Percentiles rank a stretch among this genome's conserved stretches.
Evolutionary conservation across 2,797 vertebrate genomes (phyloP).

Genomic region (Mormyrops boulengeri): DNA sequence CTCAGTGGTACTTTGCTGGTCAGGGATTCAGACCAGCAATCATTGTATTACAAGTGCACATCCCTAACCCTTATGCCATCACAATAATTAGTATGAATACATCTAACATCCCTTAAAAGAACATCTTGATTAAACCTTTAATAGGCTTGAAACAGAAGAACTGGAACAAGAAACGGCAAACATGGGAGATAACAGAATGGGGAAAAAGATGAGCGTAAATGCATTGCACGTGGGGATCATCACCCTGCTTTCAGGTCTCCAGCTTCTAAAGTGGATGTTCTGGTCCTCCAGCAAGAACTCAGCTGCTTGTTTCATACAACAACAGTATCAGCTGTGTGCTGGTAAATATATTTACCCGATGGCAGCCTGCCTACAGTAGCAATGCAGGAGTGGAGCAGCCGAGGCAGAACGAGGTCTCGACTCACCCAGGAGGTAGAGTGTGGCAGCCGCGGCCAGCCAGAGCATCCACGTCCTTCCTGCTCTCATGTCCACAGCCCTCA

Average conservation of each 20-base stretch:
- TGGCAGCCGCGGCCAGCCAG: constrained; percentile 37
- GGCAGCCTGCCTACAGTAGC: not conserved
- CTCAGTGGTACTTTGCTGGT: too few relatives aligned
- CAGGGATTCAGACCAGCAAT: not conserved
- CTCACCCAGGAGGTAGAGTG: constrained; percentile 55
- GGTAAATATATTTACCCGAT: not conserved
- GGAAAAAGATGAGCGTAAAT: not conserved
- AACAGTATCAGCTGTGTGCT: not conserved
- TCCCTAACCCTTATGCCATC: not conserved
- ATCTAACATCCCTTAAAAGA: not conserved
- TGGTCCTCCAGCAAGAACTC: not conserved
- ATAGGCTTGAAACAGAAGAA: not conserved
- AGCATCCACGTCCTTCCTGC: constrained; percentile 40
- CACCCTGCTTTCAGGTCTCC: not conserved
- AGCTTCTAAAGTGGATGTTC: not conserved
- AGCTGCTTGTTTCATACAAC: not conserved
- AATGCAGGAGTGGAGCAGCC: not conserved
- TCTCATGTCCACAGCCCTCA: constrained; percentile 64
- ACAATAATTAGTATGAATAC: not conserved
- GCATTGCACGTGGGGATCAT: not conserved
- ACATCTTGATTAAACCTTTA: not conserved
- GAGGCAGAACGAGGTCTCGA: constrained; percentile 24
- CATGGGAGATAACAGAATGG: not conserved
- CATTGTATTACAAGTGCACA: not conserved
- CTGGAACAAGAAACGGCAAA: not conserved